Base-by-base conservation (phyloP, 2,888 invertebrate genomes). In the Epinotia ramella region DNA sequence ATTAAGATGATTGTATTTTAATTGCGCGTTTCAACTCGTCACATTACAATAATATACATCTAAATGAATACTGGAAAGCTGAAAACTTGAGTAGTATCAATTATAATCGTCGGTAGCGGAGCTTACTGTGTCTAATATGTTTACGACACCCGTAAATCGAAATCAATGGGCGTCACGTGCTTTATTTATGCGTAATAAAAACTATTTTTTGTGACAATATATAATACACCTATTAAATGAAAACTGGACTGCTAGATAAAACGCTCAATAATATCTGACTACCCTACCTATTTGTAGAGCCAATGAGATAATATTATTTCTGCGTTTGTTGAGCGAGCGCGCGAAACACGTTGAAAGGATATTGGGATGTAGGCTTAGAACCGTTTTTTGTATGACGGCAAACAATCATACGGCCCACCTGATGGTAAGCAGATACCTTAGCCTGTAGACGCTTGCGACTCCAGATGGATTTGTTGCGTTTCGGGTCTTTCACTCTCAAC, bases 91-190 rank as follows among this genome's bases (percentile, higher is more conserved):
- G 13, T 12, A 70, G 44, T 70, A 65, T 75, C 70, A 75, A 53
- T 59, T 49, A 65, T 66, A 84, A 87, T 85, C 85, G 84, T 82
- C 86, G 83, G 85, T 86, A 88, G 84, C 85, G 80, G 80, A 85
- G 82, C 88, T 93, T 92, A 92, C 82, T 89, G 87, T 88, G 88
- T 80, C 88, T 89, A 90, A 91, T 89, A 86, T 91, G 87, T 93
- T 93, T 93, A 92, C 88, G 90, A 91, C 89, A 83, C 79, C 87
- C 87, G 89, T 92, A 91, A 92, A 91, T 89, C 82, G 86, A 86
- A 87, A 86, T 87, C 87, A 86, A 90, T 90, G 87, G 85, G 81
- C 82, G 77, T 77, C 79, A 82, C 83, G 81, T 87, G 87, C 90
- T 90, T 89, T 91, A 90, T 89, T 86, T 86, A 84, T 80, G 81